Evolutionary conservation across 2,113 vertebrate species (phyloP).

Genomic region (Capreolus pygargus): DNA sequence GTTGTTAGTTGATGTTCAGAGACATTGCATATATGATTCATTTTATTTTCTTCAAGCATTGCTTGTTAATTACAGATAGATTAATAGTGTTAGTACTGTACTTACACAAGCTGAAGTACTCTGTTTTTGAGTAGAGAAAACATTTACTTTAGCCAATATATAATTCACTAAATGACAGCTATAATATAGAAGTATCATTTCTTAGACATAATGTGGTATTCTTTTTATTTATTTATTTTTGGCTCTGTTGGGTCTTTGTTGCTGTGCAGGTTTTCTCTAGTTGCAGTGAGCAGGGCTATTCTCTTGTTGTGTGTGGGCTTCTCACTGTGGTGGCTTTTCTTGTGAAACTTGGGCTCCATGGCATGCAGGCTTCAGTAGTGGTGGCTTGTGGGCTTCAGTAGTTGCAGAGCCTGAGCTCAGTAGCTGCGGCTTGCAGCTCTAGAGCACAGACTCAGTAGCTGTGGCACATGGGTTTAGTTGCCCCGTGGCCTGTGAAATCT

Average conservation of each 20-base stretch:
- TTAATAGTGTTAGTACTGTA: not conserved
- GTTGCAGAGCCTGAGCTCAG: not conserved
- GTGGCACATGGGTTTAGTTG: not conserved
- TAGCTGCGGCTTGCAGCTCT: not conserved
- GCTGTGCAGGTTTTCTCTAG: not conserved
- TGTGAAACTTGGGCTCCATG: not conserved
- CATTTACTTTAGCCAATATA: not conserved
- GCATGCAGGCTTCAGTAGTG: not conserved
- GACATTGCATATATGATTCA: not conserved
- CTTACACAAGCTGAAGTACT: not conserved
- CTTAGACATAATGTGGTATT: not conserved
- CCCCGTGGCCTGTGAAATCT: not conserved
- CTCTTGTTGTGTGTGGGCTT: not conserved
- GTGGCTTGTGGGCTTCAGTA: not conserved
- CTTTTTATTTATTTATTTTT: not conserved
- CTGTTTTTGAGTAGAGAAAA: not conserved
- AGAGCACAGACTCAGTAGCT: not conserved
- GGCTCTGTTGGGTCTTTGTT: not conserved
- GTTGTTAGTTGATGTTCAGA: not conserved
- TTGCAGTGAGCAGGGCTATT: not conserved
- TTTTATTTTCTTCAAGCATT: not conserved
- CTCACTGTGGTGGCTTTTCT: not conserved
- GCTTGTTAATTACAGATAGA: not conserved
- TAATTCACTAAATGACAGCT: not conserved
- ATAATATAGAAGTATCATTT: not conserved